Percentiles rank a stretch among this genome's conserved stretches.
Conservation (phyloP, 2,113 vertebrate genomes). For the Phalacrocorax aristotelis region DNA sequence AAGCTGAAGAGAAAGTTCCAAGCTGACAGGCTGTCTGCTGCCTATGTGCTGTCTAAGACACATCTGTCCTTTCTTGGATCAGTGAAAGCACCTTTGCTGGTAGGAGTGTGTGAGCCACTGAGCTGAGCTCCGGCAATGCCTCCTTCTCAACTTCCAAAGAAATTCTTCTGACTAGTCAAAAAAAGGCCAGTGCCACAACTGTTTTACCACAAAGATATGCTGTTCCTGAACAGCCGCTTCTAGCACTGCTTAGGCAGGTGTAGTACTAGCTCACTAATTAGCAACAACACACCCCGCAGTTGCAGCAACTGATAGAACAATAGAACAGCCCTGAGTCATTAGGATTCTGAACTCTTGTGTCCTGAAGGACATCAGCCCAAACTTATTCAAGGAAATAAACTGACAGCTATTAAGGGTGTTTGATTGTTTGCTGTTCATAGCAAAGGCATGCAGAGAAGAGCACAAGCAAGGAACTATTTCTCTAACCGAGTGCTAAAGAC, state of each 20-base stretch:
- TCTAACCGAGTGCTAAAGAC: not conserved
- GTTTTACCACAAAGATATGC: not conserved
- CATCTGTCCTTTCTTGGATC: not conserved
- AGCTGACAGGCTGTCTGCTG: not conserved
- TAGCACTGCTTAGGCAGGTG: not conserved
- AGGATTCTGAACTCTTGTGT: not conserved
- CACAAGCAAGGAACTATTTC: not conserved
- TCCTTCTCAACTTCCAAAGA: not conserved
- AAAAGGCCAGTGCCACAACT: rapidly evolving
- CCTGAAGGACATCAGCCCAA: not conserved
- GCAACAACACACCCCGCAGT: not conserved
- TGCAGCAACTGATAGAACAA: not conserved
- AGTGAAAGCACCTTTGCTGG: not conserved
- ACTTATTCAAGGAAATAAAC: not conserved
- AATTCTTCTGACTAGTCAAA: not conserved
- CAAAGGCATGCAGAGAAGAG: not conserved
- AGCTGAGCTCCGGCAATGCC: not conserved
- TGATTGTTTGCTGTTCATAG: not conserved
- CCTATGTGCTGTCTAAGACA: not conserved
- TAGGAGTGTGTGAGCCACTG: not conserved
- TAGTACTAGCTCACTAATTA: not conserved
- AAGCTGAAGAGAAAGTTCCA: not conserved
- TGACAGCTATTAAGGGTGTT: not conserved
- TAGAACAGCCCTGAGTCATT: not conserved
- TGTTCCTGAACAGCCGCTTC: not conserved